Base-by-base conservation (phyloP, 2,888 invertebrate genomes). In the Holacanthella duospinosa region DNA sequence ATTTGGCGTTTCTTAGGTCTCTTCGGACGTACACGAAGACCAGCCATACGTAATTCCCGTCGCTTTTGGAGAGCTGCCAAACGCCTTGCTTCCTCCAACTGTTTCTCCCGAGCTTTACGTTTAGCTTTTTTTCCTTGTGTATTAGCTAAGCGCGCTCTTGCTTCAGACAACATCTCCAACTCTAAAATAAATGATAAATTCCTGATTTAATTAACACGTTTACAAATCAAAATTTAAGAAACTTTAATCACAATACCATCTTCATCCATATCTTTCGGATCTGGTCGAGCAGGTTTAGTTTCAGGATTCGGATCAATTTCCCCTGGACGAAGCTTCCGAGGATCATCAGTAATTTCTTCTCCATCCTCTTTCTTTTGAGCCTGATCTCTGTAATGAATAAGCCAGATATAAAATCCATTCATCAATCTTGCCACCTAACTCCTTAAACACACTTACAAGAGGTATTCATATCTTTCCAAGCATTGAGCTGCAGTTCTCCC, bases 281-380 rank as follows among this genome's bases (percentile, higher is more conserved):
- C 99, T 1, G 99, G 99, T 59, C 97, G 82, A 0, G 99, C 99
- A 2, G 99, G 99, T 78, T 99, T 99, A 0, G 97, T 99, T 80
- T 99, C 99, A 12, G 99, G 99, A 79, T 97, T 97, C 0, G 99
- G 99, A 80, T 99, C 99, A 75, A 99, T 99, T 81, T 99, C 99
- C 28, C 99, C 99, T 0, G 97, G 97, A 77, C 95, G 95, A 53
- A 99, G 81, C 77, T 97, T 97, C 43, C 97, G 83, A 0, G 97
- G 96, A 79, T 99, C 97, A 79, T 93, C 93, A 43, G 86, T 85
- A 65, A 85, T 84, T 79, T 93, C 93, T 73, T 92, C 93, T 2
- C 92, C 93, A 77, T 94, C 94, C 76, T 94, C 94, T 75, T 93
- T 93, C 74, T 92, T 90, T 77, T 96, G 95, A 0, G 95, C 95